These are phyloP conservation scores for Riparia riparia DNA, from an alignment of 2,113 vertebrate genomes.

Conservation along the genomic window DNA sequence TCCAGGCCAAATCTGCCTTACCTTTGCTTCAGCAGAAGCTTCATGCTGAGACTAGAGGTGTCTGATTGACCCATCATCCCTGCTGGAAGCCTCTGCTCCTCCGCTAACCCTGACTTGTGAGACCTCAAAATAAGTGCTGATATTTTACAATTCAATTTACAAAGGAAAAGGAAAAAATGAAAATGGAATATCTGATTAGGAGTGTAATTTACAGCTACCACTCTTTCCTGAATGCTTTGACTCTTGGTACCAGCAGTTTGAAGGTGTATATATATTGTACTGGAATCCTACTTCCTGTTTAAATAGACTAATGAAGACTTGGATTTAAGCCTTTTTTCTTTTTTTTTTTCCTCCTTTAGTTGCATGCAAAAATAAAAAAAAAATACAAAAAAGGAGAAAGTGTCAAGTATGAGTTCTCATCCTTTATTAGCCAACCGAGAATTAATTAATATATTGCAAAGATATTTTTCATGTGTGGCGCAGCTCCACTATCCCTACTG, in stretches of 20 bases:
- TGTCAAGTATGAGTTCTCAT: not conserved
- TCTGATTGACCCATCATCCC: conserved; percentile 71
- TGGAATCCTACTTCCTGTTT: not conserved
- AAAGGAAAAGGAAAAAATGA: conserved; percentile 47
- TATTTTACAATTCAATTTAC: conserved; percentile 71
- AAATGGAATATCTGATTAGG: conserved; percentile 58
- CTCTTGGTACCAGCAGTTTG: not conserved
- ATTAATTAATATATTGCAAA: not conserved
- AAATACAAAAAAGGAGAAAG: not conserved
- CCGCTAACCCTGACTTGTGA: conserved; percentile 51
- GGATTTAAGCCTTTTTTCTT: not conserved
- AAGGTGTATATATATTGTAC: not conserved
- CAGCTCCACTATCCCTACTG: not conserved
- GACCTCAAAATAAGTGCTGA: conserved; percentile 67
- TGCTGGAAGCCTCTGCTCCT: conserved; percentile 70
- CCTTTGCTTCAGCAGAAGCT: conserved; percentile 54
- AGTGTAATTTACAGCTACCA: conserved; percentile 38
- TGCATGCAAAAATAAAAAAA: not conserved
- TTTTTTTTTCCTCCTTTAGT: not conserved
- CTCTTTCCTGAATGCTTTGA: conserved; percentile 25
- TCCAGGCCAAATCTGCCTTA: conserved; percentile 47
- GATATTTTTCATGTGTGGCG: not conserved
- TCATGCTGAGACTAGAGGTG: conserved; percentile 68
- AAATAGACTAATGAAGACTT: not conserved
- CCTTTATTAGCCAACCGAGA: not conserved